A percentile compares a stretch with the other conserved stretches of the same genome.
phyloP scores from a whole-genome alignment of 2,888 invertebrate genomes.

The Diloba caeruleocephala region DNA sequence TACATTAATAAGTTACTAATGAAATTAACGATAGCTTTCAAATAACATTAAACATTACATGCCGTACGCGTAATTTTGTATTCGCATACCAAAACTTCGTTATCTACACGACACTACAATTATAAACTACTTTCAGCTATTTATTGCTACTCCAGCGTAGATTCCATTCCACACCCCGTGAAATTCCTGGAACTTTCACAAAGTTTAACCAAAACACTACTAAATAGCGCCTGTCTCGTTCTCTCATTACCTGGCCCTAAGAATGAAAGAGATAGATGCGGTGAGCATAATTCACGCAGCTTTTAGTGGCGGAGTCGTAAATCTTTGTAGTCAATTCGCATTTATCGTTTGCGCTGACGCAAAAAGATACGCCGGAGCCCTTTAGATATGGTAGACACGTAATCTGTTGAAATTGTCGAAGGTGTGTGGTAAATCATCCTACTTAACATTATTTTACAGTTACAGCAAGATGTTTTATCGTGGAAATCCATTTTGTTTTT shows the following conservation, averaged over 20 bases:
- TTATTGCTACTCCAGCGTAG: slow-evolving; percentile 43
- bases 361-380: slow-evolving; percentile 66
- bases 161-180: slow-evolving; percentile 45
- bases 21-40: too few species aligned
- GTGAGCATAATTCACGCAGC: slow-evolving; percentile 72
- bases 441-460: not conserved
- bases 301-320: slow-evolving; percentile 74
- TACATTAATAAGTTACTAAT: too few species aligned
- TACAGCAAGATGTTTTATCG: too few species aligned
- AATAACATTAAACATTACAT: not conserved
- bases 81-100: slow-evolving; percentile 36
- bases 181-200: slow-evolving; percentile 55
- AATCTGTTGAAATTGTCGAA: slow-evolving; percentile 28
- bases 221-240: slow-evolving; percentile 49
- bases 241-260: slow-evolving; percentile 13
- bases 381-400: slow-evolving; percentile 47
- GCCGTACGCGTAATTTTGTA: slow-evolving; percentile 28
- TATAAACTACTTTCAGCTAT: slow-evolving; percentile 46
- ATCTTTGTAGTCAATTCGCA: slow-evolving; percentile 76
- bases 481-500: too few species aligned
- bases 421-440: slow-evolving; percentile 19
- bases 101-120: slow-evolving; percentile 39
- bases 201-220: slow-evolving; percentile 47
- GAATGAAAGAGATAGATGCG: slow-evolving; percentile 60
- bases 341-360: slow-evolving; percentile 71